A percentile compares a stretch with the other conserved stretches of the same genome.
Conservation (phyloP, 2,113 vertebrate species). For the Saccopteryx bilineata region DNA sequence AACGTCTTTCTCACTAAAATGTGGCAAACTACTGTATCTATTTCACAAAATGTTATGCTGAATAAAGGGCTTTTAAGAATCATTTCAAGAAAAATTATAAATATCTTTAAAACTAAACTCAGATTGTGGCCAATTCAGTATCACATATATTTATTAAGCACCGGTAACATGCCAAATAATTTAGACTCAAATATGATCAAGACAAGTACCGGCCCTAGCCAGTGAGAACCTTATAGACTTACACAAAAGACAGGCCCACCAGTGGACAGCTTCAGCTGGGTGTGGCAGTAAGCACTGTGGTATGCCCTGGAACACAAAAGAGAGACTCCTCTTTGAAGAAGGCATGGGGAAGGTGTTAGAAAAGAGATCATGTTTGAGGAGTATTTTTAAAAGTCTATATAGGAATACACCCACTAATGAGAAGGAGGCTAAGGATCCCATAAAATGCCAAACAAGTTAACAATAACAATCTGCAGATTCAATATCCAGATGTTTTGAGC, state of each 20-base stretch:
- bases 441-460: not conserved
- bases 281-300: not conserved
- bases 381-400: not conserved
- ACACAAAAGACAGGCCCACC: not conserved
- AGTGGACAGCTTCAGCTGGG: not conserved
- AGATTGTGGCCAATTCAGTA: not conserved
- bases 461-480: not conserved
- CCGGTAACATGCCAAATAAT: not conserved
- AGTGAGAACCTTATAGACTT: not conserved
- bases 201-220: not conserved
- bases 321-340: not conserved
- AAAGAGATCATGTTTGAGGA: not conserved
- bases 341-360: not conserved
- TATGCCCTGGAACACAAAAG: not conserved
- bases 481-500: not conserved
- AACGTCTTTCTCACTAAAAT: not conserved
- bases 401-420: not conserved
- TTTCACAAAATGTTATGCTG: not conserved
- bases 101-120: conserved; percentile 11
- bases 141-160: not conserved
- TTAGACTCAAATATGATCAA: not conserved
- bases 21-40: not conserved
- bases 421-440: not conserved
- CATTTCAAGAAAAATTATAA: not conserved
- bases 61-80: not conserved